phyloP scores from a whole-genome alignment of 2,113 vertebrate species.

The Mesocricetus auratus region DNA sequence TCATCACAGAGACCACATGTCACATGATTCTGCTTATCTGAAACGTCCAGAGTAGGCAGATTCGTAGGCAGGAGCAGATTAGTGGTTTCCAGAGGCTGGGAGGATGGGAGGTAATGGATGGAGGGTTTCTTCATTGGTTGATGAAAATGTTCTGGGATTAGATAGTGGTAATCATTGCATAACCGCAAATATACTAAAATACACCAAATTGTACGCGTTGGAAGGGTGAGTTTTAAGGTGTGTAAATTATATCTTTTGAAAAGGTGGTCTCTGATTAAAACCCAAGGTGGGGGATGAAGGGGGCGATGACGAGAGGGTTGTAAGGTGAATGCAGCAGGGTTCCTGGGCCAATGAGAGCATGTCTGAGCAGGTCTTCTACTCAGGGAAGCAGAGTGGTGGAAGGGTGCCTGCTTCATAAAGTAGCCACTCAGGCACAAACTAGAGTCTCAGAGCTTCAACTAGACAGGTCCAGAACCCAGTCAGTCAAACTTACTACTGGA shows the following conservation, averaged over 20 bases:
- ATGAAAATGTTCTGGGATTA: slow-evolving; percentile 38
- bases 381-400: not conserved
- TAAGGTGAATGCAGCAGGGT: not conserved
- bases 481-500: not conserved
- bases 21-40: not conserved
- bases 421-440: not conserved
- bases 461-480: not conserved
- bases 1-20: not conserved
- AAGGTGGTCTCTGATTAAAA: slow-evolving; percentile 47
- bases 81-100: not conserved
- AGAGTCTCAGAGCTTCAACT: not conserved
- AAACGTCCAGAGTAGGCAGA: not conserved
- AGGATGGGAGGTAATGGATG: not conserved
- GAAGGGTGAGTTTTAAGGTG: not conserved
- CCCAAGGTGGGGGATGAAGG: not conserved
- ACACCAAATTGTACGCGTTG: not conserved
- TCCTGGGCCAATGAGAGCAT: not conserved
- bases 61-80: not conserved
- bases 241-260: slow-evolving; percentile 43
- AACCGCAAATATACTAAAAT: not conserved
- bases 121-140: not conserved
- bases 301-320: not conserved
- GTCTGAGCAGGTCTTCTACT: not conserved
- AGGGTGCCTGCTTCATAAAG: not conserved
- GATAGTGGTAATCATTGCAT: not conserved